Evolutionary conservation across 2,888 invertebrate species (phyloP).

Genomic region (Lochmaea crataegi): DNA sequence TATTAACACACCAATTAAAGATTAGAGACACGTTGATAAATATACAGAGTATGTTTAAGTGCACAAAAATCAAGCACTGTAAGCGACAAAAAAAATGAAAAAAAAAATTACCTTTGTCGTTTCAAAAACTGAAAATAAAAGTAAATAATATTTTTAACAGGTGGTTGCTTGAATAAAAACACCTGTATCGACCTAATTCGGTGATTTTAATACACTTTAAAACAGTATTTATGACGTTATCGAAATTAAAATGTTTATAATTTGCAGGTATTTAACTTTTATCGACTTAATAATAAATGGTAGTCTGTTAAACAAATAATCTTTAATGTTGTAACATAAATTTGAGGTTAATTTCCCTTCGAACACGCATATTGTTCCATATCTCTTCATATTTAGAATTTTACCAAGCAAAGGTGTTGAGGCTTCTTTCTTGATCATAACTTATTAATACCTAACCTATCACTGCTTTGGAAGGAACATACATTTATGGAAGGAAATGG

Average conservation of each 20-base stretch:
- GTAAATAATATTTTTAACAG: constrained; percentile 6
- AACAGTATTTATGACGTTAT: neutral
- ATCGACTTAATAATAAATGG: neutral
- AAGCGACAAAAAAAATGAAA: constrained; percentile 2
- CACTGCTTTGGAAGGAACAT: too few relatives aligned
- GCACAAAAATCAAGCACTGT: constrained; percentile 1
- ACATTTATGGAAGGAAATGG: too few relatives aligned
- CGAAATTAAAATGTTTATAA: neutral
- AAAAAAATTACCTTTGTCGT: constrained; percentile 6
- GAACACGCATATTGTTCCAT: neutral
- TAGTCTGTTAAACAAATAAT: neutral
- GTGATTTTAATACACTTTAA: neutral
- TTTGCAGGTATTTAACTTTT: neutral
- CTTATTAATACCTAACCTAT: too few relatives aligned
- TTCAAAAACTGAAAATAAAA: constrained; percentile 5
- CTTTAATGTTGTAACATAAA: too few relatives aligned
- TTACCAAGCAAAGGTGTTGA: too few relatives aligned
- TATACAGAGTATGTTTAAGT: neutral
- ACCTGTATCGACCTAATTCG: neutral
- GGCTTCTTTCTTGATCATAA: too few relatives aligned
- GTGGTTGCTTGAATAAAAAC: neutral
- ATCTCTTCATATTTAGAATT: neutral
- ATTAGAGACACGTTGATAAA: neutral
- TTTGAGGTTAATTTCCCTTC: neutral
- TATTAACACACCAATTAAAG: neutral